Conservation (phyloP, 2,888 invertebrate genomes). For the Onchidella celtica region DNA sequence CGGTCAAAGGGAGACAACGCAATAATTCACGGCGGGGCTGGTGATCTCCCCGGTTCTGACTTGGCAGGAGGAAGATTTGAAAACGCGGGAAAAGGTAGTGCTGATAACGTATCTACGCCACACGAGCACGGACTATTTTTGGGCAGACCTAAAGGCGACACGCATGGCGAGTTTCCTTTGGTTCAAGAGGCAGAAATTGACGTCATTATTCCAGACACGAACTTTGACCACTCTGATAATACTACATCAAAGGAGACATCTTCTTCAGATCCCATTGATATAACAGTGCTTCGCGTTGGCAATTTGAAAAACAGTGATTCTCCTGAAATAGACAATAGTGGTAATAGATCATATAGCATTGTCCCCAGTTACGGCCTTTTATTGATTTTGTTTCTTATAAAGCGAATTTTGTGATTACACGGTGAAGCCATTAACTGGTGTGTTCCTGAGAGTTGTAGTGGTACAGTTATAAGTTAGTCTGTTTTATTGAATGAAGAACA, state of each 20-base stretch:
- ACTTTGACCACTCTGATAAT: not conserved
- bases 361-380: no score
- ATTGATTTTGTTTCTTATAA: no score
- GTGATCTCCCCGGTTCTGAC: not conserved
- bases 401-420: no score
- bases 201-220: not conserved
- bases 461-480: no score
- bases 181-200: not conserved
- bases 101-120: not conserved
- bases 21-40: no score
- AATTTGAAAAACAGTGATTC: not conserved
- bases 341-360: no score
- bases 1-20: no score
- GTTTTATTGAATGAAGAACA: no score
- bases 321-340: not conserved
- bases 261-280: not conserved
- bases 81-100: not conserved
- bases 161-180: not conserved
- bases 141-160: not conserved
- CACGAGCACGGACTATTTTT: not conserved
- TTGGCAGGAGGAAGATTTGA: no score
- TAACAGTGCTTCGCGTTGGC: not conserved
- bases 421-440: no score
- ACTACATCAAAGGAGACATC: not conserved
- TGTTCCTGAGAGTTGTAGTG: no score